phyloP scores from a whole-genome alignment of 30 jellyfish, hydroid and myxozoan species.

The Pseudorhiza aurosa region DNA sequence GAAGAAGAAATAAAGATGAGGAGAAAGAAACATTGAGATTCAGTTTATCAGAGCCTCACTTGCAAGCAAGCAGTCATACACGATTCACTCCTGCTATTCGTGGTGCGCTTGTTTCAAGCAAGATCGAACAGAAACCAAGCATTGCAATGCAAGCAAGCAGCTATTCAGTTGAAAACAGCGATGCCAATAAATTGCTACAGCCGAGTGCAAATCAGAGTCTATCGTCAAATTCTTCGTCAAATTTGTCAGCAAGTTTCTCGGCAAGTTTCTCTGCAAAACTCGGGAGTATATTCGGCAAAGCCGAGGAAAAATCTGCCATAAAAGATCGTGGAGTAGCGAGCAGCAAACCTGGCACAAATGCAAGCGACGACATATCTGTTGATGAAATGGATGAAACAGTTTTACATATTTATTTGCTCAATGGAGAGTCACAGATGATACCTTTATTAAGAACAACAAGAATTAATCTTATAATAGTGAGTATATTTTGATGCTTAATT shows the following conservation, averaged over 20 bases:
- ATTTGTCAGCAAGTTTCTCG: neutral
- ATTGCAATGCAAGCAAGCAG: neutral
- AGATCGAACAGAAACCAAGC: neutral
- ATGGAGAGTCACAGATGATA: slow-evolving; percentile 39
- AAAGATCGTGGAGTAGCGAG: neutral
- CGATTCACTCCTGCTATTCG: neutral
- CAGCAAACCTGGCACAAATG: neutral
- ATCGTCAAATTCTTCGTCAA: no score
- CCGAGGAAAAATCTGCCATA: neutral
- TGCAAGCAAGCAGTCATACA: neutral
- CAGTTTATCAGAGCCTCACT: neutral
- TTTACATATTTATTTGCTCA: slow-evolving; percentile 35
- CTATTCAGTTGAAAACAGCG: neutral
- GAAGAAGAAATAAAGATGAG: neutral
- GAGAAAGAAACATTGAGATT: neutral
- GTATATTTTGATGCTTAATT: neutral
- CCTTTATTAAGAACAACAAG: slow-evolving; percentile 31
- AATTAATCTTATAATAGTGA: slow-evolving; percentile 27
- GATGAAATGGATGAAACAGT: neutral
- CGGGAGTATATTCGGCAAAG: slow-evolving; percentile 34
- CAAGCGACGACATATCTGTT: neutral
- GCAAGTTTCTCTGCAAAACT: slow-evolving; percentile 45
- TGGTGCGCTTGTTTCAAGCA: neutral
- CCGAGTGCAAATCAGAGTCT: neutral
- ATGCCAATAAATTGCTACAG: neutral